A percentile compares a stretch with the other conserved stretches of the same genome.
Evolutionary conservation across 2,888 invertebrate species (phyloP).

Genomic region (Pachycephus smyrnensis): DNA sequence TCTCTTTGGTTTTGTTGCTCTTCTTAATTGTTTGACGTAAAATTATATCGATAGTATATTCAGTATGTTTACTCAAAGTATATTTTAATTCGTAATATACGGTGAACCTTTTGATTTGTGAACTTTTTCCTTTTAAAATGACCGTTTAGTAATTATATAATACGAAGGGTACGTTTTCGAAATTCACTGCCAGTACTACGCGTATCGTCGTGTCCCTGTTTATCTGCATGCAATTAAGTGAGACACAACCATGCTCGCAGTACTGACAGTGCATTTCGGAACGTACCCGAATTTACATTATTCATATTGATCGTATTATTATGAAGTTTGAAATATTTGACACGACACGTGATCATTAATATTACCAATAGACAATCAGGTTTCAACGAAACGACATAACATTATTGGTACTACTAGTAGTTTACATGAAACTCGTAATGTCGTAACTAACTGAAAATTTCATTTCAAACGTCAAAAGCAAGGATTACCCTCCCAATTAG

Average conservation of each 20-base stretch:
- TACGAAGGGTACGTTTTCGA: too few relatives aligned
- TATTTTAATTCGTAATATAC: not conserved
- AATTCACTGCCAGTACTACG: too few relatives aligned
- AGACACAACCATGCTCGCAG: too few relatives aligned
- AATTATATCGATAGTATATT: not conserved
- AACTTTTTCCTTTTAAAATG: not conserved
- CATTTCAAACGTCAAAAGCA: not conserved
- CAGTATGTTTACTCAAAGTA: not conserved
- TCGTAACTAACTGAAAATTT: not conserved
- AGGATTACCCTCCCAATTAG: not conserved
- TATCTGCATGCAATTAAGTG: too few relatives aligned
- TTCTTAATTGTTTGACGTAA: not conserved
- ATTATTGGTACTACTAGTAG: not conserved
- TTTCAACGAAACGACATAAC: not conserved
- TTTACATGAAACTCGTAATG: not conserved
- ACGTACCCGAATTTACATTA: too few relatives aligned
- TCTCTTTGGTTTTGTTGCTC: not conserved
- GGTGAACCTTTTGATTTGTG: not conserved
- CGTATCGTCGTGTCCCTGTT: too few relatives aligned
- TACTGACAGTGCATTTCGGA: too few relatives aligned
- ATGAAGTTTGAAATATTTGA: not conserved
- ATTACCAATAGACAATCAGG: not conserved
- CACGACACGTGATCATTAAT: not conserved
- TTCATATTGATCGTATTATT: not conserved
- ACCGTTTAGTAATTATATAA: not conserved